Percentiles rank a stretch among this genome's conserved stretches.
Evolutionary conservation across 2,797 vertebrate species (phyloP).

Genomic region (Helicolenus hilgendorfi): DNA sequence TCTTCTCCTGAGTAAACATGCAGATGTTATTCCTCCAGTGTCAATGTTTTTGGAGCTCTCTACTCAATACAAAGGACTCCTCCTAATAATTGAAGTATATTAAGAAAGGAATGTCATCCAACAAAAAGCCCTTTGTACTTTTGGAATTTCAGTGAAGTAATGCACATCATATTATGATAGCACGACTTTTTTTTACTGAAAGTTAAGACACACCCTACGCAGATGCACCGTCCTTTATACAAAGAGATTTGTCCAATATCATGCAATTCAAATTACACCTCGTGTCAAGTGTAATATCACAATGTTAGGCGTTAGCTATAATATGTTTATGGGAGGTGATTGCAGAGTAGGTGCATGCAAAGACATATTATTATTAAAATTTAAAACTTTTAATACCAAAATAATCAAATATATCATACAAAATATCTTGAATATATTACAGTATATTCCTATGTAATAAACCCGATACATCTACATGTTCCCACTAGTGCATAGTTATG

Average conservation of each 20-base stretch:
- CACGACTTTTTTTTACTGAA: slow-evolving; percentile 6
- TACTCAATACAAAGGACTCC: slow-evolving; percentile 73
- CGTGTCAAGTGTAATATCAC: not conserved
- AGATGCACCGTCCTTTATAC: not conserved
- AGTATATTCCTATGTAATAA: not conserved
- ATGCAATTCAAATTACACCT: not conserved
- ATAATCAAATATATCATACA: not conserved
- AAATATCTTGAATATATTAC: not conserved
- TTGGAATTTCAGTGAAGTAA: slow-evolving; percentile 57
- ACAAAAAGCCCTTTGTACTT: slow-evolving; percentile 80
- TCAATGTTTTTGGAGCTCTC: slow-evolving; percentile 86
- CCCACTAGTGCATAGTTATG: not conserved
- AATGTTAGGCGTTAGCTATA: not conserved
- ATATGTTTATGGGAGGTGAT: not conserved
- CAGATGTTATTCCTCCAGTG: slow-evolving; percentile 86
- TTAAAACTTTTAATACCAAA: not conserved
- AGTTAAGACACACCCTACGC: not conserved
- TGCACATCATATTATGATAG: slow-evolving; percentile 30
- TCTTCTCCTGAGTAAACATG: slow-evolving; percentile 89
- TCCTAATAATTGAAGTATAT: slow-evolving; percentile 81
- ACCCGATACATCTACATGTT: not conserved
- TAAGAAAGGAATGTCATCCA: slow-evolving; percentile 79
- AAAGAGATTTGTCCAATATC: not conserved
- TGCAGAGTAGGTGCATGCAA: not conserved
- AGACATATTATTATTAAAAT: not conserved